Evolutionary conservation across 2,113 vertebrate genomes (phyloP).

Genomic region (Chlorodrepanis virens): DNA sequence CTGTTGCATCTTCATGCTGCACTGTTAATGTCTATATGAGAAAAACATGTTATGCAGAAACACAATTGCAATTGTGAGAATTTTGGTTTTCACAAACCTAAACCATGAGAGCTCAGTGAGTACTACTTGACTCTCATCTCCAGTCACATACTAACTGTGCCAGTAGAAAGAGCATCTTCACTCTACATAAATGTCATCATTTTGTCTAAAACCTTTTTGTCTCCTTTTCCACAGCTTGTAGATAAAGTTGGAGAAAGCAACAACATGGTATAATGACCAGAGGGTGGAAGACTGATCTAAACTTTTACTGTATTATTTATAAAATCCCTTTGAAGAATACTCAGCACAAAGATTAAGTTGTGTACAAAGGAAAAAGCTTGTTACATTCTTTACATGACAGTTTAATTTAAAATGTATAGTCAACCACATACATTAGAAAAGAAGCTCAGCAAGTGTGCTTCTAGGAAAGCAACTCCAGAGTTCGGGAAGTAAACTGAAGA

Average conservation of each 20-base stretch:
- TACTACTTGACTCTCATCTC: constrained; percentile 60
- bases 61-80: constrained; percentile 29
- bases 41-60: constrained; percentile 71
- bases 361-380: constrained; percentile 72
- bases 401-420: constrained; percentile 72
- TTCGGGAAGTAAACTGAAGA: constrained; percentile 56
- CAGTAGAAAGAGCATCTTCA: constrained; percentile 26
- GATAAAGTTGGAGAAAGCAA: constrained; percentile 95
- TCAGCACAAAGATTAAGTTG: constrained; percentile 77
- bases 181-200: neutral
- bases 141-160: constrained; percentile 50
- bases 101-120: constrained; percentile 60
- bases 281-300: constrained; percentile 74
- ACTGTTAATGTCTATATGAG: constrained; percentile 62
- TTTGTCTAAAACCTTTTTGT: constrained; percentile 24
- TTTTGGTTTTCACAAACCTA: constrained; percentile 37
- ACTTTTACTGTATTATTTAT: constrained; percentile 78
- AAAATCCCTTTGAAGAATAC: constrained; percentile 77
- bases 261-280: constrained; percentile 93
- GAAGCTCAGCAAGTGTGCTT: constrained; percentile 60
- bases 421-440: constrained; percentile 63
- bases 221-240: constrained; percentile 82
- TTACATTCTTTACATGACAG: constrained; percentile 72
- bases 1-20: constrained; percentile 73
- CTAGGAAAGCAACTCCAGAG: constrained; percentile 53